A percentile compares a stretch with the other conserved stretches of the same genome.
Conservation (phyloP, 2,888 invertebrate species). For the Euplexia lucipara region DNA sequence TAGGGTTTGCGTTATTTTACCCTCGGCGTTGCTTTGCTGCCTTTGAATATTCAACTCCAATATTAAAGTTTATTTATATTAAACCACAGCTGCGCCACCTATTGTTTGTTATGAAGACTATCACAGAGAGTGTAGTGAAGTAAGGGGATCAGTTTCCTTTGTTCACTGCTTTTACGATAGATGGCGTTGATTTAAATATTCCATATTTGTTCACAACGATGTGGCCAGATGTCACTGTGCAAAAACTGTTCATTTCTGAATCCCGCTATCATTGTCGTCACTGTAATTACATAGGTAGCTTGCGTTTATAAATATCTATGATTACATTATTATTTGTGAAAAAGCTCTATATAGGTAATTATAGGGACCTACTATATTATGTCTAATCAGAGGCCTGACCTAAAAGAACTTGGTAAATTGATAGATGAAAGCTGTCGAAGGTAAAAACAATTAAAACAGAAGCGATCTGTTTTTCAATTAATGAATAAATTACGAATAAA, state of each 20-base stretch:
- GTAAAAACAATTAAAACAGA: constrained; percentile 51
- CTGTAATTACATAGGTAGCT: background rate
- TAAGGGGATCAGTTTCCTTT: background rate
- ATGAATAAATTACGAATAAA: too few species aligned
- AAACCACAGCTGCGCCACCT: too few species aligned
- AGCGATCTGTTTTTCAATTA: too few species aligned
- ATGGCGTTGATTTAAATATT: constrained; percentile 32
- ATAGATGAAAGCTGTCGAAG: constrained; percentile 66
- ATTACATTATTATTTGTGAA: background rate
- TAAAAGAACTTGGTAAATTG: constrained; percentile 61
- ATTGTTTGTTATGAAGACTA: background rate
- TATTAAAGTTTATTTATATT: background rate
- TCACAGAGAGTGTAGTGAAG: background rate
- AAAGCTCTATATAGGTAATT: background rate
- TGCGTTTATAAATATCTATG: too few species aligned
- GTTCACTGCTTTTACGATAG: constrained; percentile 7
- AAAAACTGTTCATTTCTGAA: constrained; percentile 2
- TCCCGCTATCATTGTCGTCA: constrained; percentile 14
- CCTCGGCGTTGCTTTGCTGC: background rate
- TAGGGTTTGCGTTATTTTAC: background rate
- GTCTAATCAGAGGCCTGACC: constrained; percentile 10
- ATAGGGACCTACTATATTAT: background rate
- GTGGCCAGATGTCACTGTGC: constrained; percentile 44
- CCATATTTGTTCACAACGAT: constrained; percentile 7
- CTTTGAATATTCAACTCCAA: background rate